Percentiles rank a stretch among this genome's conserved stretches.
Conservation (phyloP, 2,113 vertebrate species). For the Spermophilus dauricus region DNA sequence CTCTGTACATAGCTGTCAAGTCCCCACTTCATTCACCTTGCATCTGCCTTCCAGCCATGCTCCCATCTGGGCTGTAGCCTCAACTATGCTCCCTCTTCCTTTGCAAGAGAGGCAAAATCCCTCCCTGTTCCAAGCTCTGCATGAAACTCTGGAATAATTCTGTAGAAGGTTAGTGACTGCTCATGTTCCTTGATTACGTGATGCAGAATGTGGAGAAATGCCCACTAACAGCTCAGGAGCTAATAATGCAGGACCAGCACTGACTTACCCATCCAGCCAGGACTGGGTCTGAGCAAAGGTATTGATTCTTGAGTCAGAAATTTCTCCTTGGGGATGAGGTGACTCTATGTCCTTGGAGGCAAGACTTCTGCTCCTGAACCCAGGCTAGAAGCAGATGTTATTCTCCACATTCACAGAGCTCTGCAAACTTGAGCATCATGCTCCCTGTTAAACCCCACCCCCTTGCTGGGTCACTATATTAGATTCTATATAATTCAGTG, state of each 20-base stretch:
- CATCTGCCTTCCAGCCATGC: background rate
- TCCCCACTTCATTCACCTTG: background rate
- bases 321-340: too few species aligned
- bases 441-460: background rate
- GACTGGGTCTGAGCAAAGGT: background rate
- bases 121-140: too few species aligned
- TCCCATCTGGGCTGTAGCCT: background rate
- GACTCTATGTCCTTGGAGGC: too few species aligned
- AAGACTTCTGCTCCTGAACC: too few species aligned
- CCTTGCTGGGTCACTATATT: background rate
- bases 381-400: too few species aligned
- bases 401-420: too few species aligned
- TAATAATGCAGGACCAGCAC: background rate
- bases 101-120: background rate
- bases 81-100: background rate
- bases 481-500: too few species aligned
- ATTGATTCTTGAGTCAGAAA: background rate
- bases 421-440: too few species aligned
- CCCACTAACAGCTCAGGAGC: background rate
- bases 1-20: background rate
- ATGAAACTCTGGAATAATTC: background rate
- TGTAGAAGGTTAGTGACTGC: background rate
- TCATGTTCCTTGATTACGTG: background rate
- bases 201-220: background rate
- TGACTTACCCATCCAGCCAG: background rate